These are phyloP conservation scores for Myotis findleyi DNA, from an alignment of 2,797 vertebrate genomes.

Conservation along the genomic window DNA sequence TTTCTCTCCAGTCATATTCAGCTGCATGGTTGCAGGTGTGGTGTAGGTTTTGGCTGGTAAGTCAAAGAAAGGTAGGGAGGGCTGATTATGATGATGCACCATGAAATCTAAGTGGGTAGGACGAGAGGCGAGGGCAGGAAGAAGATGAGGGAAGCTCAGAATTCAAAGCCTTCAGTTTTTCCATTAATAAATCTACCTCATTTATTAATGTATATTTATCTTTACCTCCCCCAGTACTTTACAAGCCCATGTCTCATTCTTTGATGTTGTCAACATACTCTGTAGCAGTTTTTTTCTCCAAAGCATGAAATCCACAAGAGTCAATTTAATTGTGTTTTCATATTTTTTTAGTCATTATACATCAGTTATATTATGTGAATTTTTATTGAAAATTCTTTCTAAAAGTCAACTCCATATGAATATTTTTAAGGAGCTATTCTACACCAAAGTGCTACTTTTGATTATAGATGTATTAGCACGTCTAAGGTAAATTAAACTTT, in stretches of 20 bases:
- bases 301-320: constrained; percentile 9
- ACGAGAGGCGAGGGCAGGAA: neutral
- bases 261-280: neutral
- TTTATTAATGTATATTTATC: neutral
- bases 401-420: constrained; percentile 44
- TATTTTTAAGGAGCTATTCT: constrained; percentile 34
- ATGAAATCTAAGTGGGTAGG: neutral
- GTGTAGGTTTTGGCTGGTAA: neutral
- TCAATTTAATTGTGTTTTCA: neutral
- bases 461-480: constrained; percentile 35
- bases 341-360: constrained; percentile 60
- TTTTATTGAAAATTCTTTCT: constrained; percentile 52
- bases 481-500: constrained; percentile 56
- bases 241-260: neutral
- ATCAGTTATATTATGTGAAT: constrained; percentile 32
- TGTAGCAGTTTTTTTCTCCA: neutral
- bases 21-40: neutral
- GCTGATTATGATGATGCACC: too few species aligned
- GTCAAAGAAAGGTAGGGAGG: neutral
- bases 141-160: neutral
- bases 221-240: neutral
- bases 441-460: constrained; percentile 63
- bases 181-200: neutral
- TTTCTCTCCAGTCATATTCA: neutral
- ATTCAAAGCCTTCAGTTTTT: neutral